A percentile compares a stretch with the other conserved stretches of the same genome.
These are phyloP conservation scores for Paedocypris sp. DNA, from an alignment of 2,113 vertebrate genomes.

Conservation along the genomic window DNA sequence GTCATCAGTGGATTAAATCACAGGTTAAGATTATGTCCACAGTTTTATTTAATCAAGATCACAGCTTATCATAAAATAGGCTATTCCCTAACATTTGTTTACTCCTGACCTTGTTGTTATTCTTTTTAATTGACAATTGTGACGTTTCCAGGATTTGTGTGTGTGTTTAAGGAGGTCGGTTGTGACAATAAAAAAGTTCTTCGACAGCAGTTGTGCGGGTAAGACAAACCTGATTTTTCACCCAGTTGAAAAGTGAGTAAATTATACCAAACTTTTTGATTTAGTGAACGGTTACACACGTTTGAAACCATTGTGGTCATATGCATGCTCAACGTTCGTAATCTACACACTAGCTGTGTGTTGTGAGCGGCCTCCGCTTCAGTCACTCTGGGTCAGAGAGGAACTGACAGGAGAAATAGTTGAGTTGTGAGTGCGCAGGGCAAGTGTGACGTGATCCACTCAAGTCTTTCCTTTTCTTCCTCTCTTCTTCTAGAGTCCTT, in stretches of 20 bases:
- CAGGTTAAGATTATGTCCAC: no score
- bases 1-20: no score
- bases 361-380: no score
- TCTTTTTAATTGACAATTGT: constrained; percentile 50
- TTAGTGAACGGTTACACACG: neutral
- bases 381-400: no score
- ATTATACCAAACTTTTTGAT: neutral
- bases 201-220: constrained; percentile 71
- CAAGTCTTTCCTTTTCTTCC: neutral
- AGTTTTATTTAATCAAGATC: no score
- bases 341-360: neutral
- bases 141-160: constrained; percentile 57
- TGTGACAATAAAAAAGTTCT: constrained; percentile 75
- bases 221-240: constrained; percentile 76
- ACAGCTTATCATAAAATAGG: no score
- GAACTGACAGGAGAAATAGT: constrained; percentile 18
- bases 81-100: no score
- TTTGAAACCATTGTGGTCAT: neutral
- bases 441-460: neutral
- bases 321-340: constrained; percentile 2
- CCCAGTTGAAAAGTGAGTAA: constrained; percentile 44
- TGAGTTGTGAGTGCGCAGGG: constrained; percentile 23
- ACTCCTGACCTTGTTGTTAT: constrained; percentile 12
- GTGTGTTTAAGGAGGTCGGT: constrained; percentile 56
- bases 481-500: neutral